Evolutionary conservation across 1,140 invertebrate species (phyloP).

Genomic region (Zophobas atratus): DNA sequence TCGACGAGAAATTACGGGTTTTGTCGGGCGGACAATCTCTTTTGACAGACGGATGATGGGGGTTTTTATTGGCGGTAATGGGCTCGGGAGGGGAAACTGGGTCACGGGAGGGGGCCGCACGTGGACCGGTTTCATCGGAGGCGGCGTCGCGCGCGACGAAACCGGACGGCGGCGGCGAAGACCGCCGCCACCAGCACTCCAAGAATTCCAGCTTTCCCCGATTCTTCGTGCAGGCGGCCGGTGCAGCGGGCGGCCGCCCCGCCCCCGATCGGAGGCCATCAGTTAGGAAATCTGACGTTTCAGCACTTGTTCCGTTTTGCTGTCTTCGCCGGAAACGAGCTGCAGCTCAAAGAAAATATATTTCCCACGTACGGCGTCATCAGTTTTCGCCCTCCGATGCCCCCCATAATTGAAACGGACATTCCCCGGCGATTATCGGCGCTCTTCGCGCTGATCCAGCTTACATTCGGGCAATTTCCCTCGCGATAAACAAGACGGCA

Average conservation of each 20-base stretch:
- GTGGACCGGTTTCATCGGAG: no score
- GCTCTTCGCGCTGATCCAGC: constrained; percentile 3
- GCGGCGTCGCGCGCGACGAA: no score
- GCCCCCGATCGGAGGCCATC: constrained; percentile 51
- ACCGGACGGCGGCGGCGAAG: no score
- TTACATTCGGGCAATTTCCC: constrained; percentile 24
- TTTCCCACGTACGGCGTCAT: constrained; percentile 32
- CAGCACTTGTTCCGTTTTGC: constrained; percentile 49
- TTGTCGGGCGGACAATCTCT: no score
- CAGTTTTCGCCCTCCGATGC: constrained; percentile 24
- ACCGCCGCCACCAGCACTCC: no score
- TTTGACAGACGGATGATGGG: no score
- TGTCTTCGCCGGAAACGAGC: constrained; percentile 18
- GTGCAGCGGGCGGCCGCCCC: neutral
- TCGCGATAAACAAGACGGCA: constrained; percentile 21
- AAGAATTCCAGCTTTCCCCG: no score
- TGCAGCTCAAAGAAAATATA: constrained; percentile 39
- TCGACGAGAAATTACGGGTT: no score
- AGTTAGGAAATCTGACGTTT: constrained; percentile 52
- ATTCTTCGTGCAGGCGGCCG: neutral
- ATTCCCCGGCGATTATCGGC: neutral
- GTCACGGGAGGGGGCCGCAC: no score
- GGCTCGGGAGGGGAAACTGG: no score
- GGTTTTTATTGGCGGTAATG: no score
- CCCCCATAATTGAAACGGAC: constrained; percentile 19